Conservation (phyloP, 2,888 invertebrate genomes). For the Tetrapedia diversipes region DNA sequence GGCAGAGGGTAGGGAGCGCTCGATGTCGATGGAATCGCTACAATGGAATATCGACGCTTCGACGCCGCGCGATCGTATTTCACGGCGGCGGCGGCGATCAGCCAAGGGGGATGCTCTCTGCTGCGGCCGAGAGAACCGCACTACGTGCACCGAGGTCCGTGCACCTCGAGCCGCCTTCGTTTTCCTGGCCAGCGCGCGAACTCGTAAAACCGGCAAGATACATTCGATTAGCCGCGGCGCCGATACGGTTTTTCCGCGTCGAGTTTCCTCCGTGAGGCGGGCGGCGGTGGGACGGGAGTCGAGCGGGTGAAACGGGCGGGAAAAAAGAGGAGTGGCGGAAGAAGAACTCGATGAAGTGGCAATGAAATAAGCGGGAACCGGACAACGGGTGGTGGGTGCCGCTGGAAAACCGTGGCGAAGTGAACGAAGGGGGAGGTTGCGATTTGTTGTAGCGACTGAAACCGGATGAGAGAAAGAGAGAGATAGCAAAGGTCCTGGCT, state of each 20-base stretch:
- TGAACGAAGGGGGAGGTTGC: slow-evolving; percentile 6
- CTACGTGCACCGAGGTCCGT: not conserved
- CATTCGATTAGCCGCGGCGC: slow-evolving; percentile 42
- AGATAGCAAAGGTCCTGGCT: not conserved
- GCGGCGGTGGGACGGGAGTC: not conserved
- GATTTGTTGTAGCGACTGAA: slow-evolving; percentile 51
- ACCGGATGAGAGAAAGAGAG: slow-evolving; percentile 4
- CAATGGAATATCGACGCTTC: slow-evolving; percentile 61
- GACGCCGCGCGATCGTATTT: slow-evolving; percentile 56
- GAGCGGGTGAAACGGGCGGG: not conserved
- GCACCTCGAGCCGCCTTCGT: not conserved
- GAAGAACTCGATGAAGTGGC: slow-evolving; percentile 36
- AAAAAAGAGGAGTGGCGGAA: too few relatives aligned
- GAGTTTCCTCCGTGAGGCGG: slow-evolving; percentile 27
- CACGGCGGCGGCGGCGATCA: slow-evolving; percentile 34
- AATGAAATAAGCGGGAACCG: slow-evolving; percentile 45
- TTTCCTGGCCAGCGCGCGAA: slow-evolving; percentile 11
- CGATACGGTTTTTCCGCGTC: slow-evolving; percentile 51
- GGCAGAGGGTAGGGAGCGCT: not conserved
- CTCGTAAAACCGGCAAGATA: slow-evolving; percentile 45
- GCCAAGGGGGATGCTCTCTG: slow-evolving; percentile 25
- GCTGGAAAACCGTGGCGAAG: not conserved
- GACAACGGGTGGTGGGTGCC: not conserved
- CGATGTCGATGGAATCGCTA: slow-evolving; percentile 49
- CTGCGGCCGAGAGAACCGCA: not conserved